These are phyloP conservation scores for Macroglossus sobrinus DNA, from an alignment of 2,113 vertebrate genomes.

Conservation along the genomic window DNA sequence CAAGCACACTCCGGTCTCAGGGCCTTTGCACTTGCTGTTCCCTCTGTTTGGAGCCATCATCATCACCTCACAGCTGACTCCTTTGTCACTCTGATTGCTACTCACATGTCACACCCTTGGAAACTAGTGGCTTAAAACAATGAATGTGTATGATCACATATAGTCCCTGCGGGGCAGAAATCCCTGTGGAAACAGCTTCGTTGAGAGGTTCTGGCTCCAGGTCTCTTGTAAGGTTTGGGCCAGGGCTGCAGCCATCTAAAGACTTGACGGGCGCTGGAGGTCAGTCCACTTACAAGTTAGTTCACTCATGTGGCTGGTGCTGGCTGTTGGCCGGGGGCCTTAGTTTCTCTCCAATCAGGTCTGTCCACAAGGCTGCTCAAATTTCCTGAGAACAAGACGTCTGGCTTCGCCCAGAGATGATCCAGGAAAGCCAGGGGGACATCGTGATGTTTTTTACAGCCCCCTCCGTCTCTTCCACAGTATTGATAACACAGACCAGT, in stretches of 20 bases:
- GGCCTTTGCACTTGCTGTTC: not conserved
- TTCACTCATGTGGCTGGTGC: not conserved
- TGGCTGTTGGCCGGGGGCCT: not conserved
- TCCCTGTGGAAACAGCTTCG: not conserved
- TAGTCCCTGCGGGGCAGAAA: not conserved
- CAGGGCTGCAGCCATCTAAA: not conserved
- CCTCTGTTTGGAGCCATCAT: not conserved
- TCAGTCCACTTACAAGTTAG: not conserved
- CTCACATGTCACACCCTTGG: not conserved
- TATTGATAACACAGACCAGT: not conserved
- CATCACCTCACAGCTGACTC: not conserved
- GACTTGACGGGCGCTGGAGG: not conserved
- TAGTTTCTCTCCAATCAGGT: not conserved
- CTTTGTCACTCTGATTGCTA: not conserved
- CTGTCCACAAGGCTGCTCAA: not conserved
- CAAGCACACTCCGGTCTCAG: not conserved
- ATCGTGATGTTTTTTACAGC: not conserved
- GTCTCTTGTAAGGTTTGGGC: not conserved
- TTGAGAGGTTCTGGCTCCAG: not conserved
- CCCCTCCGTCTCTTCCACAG: not conserved
- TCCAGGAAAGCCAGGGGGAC: not conserved
- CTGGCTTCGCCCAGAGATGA: not conserved
- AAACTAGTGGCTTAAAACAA: not conserved
- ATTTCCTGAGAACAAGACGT: no score
- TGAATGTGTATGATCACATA: not conserved